Percentiles rank a stretch among this genome's conserved stretches.
These are phyloP conservation scores for Actinernus sp. DNA, from an alignment of 92 coral and sea anemone genomes.

Conservation along the genomic window DNA sequence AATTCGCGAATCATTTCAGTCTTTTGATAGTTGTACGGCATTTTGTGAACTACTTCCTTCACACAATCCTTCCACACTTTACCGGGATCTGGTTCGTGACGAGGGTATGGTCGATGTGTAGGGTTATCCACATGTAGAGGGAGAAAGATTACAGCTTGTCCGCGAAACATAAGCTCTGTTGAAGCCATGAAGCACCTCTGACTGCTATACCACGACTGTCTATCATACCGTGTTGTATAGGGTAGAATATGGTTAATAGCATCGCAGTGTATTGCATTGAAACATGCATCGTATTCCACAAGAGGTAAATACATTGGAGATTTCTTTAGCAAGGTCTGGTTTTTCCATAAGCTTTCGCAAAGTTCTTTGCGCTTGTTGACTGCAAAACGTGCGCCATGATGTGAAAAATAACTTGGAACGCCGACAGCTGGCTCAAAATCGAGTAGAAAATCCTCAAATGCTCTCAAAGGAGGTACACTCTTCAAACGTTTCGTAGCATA, in stretches of 20 bases:
- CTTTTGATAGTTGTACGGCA: neutral
- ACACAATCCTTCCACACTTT: neutral
- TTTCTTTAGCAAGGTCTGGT: neutral
- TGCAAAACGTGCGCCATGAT: neutral
- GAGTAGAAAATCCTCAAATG: neutral
- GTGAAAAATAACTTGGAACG: neutral
- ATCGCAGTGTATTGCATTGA: neutral
- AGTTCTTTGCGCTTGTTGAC: constrained; percentile 5
- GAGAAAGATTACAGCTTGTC: neutral
- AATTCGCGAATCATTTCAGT: neutral
- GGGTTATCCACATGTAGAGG: neutral
- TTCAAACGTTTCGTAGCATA: neutral
- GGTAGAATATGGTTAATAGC: neutral
- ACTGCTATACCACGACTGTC: neutral
- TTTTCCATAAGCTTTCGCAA: constrained; percentile 1
- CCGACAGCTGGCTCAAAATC: neutral
- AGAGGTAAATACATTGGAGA: neutral
- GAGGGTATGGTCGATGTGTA: neutral
- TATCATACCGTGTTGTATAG: neutral
- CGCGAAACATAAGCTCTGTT: neutral
- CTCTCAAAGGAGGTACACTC: neutral
- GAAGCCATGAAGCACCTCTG: neutral
- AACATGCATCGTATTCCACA: neutral
- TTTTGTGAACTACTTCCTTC: neutral
- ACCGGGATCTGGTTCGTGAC: neutral